Conservation (phyloP, 2,797 vertebrate genomes). For the Pagetopsis macropterus region DNA sequence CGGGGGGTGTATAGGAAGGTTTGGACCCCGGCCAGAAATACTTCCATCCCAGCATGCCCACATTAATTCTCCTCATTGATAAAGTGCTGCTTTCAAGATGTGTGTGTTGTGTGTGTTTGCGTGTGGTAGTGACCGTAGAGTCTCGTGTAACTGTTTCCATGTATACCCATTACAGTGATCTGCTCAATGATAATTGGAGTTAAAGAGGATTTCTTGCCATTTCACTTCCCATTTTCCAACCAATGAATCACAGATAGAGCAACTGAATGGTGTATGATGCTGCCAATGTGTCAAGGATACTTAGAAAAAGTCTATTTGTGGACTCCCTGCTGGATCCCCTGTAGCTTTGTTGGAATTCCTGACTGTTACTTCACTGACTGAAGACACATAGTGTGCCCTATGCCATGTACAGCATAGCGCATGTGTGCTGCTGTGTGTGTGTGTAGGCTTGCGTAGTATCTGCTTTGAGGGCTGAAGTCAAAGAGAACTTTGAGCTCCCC, state of each 20-base stretch:
- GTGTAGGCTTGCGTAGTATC: conserved; percentile 44
- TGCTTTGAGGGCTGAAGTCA: conserved; percentile 69
- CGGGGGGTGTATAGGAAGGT: conserved; percentile 51
- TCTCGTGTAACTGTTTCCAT: conserved; percentile 64
- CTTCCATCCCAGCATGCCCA: conserved; percentile 73
- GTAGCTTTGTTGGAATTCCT: no score
- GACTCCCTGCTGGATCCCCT: background rate
- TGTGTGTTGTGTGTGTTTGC: conserved; percentile 33
- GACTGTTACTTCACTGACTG: background rate
- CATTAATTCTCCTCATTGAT: conserved; percentile 69
- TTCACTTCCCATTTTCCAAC: conserved; percentile 67
- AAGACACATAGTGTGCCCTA: conserved; percentile 20
- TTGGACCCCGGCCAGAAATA: conserved; percentile 71
- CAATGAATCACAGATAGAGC: conserved; percentile 46
- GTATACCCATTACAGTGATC: conserved; percentile 61
- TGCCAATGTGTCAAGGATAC: conserved; percentile 22
- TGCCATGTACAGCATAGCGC: conserved; percentile 2
- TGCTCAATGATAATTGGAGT: conserved; percentile 64
- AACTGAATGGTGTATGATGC: conserved; percentile 12
- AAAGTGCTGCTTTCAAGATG: conserved; percentile 64
- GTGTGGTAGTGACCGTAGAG: conserved; percentile 25
- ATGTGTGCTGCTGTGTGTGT: conserved; percentile 12
- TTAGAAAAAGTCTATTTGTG: conserved; percentile 16
- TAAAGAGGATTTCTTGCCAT: conserved; percentile 69
- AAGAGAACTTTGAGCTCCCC: conserved; percentile 72